Evolutionary conservation across 2,797 vertebrate genomes (phyloP), one percentile per base, ranked within the genome.

Genomic region (Phataginus tetradactyla): DNA sequence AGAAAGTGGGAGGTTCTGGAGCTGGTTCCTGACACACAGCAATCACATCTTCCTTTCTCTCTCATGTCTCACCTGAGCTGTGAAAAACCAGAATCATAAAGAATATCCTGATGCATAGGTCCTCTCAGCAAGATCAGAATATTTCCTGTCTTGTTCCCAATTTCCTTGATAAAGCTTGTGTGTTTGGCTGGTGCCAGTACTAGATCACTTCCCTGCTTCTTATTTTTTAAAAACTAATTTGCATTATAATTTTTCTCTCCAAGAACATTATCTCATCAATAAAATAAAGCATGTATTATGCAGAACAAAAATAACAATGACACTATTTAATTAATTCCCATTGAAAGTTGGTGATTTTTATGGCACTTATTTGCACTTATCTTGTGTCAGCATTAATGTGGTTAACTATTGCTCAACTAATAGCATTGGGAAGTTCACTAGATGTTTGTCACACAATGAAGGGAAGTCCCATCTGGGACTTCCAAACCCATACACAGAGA

Each of bases 361-460:
- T 88, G 72, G 93, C 78, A 85, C 72, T 21, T 21, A 93, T 83
- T 74, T 83, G 63, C 37, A 61, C 68, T 93, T 75, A 57, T 79
- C 83, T 91, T 64, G 14, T 86, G 21, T 88, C 68, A 68, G 37
- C 55, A 94, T 94, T 51, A 80, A 61, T 18, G 23, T 63, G 94
- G 97, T 97, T 92, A 88, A 87, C 74, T 45, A 45, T 96, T 95
- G 78, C 94, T 77, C 83, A 92, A 84, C 66, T 71, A 68, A 92
- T 3, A 68, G 42, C 75, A 55, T 75, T 94, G n/a, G 83, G 57
- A 91, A 84, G 57, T 89, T 9, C 51, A 63, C 66, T 72, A 86
- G 15, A 87, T 77, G 32, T 68, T 53, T 42, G 45, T 79, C 84
- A 86, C 18, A 51, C 3, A 39, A 20, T 32, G 59, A 88, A 96